phyloP scores from a whole-genome alignment of 2,888 invertebrate genomes.

The Cantharis lateralis region DNA sequence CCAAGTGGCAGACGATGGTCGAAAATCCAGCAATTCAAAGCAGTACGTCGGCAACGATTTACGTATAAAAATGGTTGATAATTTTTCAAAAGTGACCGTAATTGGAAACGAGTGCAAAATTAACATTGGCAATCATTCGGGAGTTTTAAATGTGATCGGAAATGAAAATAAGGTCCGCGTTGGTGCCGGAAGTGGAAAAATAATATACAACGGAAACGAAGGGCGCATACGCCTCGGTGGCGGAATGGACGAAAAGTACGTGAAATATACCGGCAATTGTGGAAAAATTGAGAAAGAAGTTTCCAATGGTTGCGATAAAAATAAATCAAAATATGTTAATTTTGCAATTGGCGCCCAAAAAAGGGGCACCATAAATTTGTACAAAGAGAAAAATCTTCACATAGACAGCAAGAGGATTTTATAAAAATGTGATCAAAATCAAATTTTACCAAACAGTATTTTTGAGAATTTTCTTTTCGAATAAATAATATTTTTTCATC shows the following conservation, averaged over 20 bases:
- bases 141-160: constrained; percentile 33
- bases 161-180: constrained; percentile 32
- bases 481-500: no score
- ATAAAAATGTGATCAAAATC: no score
- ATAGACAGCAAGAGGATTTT: neutral
- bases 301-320: neutral
- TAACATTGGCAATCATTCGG: constrained; percentile 31
- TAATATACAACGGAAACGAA: constrained; percentile 35
- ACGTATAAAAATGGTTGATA: constrained; percentile 19
- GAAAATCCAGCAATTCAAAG: constrained; percentile 13
- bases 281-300: constrained; percentile 15
- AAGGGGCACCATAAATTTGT: neutral
- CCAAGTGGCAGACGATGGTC: neutral
- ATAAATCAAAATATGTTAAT: neutral
- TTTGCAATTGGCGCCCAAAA: neutral
- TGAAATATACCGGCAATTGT: constrained; percentile 32
- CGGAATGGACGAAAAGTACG: constrained; percentile 13
- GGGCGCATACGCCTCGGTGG: constrained; percentile 30
- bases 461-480: no score
- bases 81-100: constrained; percentile 16
- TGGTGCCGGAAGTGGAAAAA: constrained; percentile 27
- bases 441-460: neutral
- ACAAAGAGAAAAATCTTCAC: neutral
- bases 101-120: constrained; percentile 34
- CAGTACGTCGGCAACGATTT: constrained; percentile 29